Conservation (phyloP, 2,113 vertebrate species). For the Oreochromis niloticus region DNA sequence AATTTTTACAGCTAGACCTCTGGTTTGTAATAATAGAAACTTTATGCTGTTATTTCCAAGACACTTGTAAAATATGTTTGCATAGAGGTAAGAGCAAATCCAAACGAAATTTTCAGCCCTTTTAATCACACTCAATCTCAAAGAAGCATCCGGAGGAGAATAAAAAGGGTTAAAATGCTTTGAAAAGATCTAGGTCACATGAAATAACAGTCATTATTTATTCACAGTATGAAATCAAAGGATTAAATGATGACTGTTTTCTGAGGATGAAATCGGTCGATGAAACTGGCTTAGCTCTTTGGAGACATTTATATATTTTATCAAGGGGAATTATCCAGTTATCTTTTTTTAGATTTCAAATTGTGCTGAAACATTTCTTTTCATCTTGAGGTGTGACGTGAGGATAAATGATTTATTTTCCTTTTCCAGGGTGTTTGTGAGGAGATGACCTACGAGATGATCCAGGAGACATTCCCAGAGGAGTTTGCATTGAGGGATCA, state of each 20-base stretch:
- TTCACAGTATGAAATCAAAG: not conserved
- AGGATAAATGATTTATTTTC: not conserved
- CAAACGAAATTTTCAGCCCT: rapidly evolving
- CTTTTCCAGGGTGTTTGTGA: slow-evolving; percentile 88
- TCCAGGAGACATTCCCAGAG: slow-evolving; percentile 85
- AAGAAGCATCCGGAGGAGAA: not conserved
- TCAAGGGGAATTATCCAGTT: not conserved
- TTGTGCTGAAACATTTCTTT: not conserved
- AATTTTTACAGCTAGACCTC: not conserved
- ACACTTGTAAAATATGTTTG: not conserved
- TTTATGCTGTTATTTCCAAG: not conserved
- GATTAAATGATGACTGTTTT: not conserved
- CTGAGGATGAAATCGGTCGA: not conserved
- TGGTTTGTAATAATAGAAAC: not conserved
- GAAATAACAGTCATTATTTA: not conserved
- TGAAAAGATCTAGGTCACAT: not conserved
- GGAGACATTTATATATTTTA: not conserved
- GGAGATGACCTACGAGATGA: slow-evolving; percentile 94
- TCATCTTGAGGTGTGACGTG: not conserved
- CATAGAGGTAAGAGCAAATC: not conserved
- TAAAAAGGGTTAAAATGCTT: not conserved
- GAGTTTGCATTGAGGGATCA: slow-evolving; percentile 95
- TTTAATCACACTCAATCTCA: not conserved
- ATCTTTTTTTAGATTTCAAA: not conserved
- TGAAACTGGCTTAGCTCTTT: not conserved